Conservation (phyloP, 37 sponge, comb jelly and placozoan species). For the Halichondria panicea region DNA sequence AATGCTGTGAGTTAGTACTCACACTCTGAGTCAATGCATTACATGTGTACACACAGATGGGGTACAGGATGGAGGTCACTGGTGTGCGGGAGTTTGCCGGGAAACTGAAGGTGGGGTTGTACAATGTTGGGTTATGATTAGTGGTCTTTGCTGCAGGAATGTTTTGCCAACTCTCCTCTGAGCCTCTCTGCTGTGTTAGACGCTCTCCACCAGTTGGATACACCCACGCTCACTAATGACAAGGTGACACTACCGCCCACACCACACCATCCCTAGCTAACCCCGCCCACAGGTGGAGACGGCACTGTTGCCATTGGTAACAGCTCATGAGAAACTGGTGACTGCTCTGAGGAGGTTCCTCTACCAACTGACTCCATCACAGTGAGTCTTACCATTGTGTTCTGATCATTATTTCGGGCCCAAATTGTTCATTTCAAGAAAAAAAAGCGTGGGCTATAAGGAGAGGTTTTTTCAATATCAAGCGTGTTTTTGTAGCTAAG, state of each 20-base stretch:
- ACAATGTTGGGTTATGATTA: neutral
- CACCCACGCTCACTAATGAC: constrained; percentile 15
- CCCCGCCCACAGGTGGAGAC: constrained; percentile 7
- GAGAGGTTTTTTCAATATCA: neutral
- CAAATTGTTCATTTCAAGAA: too few species aligned
- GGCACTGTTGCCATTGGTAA: constrained; percentile 22
- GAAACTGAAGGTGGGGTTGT: constrained; percentile 19
- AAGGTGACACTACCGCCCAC: constrained; percentile 2
- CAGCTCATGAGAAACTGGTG: constrained; percentile 42
- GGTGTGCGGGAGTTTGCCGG: constrained; percentile 34
- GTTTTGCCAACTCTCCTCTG: constrained; percentile 28
- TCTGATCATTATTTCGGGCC: neutral
- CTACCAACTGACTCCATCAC: constrained; percentile 21
- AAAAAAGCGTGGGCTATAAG: too few species aligned
- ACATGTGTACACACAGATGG: constrained; percentile 16
- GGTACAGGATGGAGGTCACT: constrained; percentile 18
- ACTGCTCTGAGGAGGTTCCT: constrained; percentile 33
- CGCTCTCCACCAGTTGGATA: neutral
- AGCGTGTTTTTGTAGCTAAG: too few species aligned
- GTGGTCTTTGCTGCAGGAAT: neutral
- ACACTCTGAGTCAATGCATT: neutral
- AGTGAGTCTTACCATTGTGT: neutral
- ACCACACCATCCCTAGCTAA: too few species aligned
- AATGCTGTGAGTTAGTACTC: constrained; percentile 34
- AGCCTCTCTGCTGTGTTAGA: constrained; percentile 15